Conservation (phyloP, 2,113 vertebrate genomes). For the Nothobranchius furzeri region DNA sequence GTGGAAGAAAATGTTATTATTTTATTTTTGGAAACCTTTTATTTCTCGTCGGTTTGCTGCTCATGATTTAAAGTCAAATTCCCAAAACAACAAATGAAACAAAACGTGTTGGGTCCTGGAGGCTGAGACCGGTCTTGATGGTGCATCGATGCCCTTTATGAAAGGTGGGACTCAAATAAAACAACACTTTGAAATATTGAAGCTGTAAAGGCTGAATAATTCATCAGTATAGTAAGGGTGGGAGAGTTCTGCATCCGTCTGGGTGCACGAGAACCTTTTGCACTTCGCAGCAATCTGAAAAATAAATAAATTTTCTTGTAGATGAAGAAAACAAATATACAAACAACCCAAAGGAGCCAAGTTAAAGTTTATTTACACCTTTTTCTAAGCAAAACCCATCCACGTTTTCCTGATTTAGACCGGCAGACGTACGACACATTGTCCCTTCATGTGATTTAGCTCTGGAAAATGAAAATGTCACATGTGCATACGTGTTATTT, state of each 20-base stretch:
- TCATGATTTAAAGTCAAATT: not conserved
- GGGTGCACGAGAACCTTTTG: not conserved
- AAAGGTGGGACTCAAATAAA: not conserved
- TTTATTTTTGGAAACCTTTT: no score
- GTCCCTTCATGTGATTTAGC: no score
- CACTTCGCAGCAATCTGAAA: not conserved
- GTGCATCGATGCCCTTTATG: not conserved
- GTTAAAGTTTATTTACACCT: no score
- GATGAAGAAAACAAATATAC: not conserved
- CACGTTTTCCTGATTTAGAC: no score
- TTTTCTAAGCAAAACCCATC: no score
- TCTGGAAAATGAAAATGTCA: no score
- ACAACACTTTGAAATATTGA: conserved; percentile 1
- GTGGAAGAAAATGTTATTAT: no score
- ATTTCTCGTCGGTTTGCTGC: no score
- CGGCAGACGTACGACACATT: no score
- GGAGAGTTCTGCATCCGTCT: not conserved
- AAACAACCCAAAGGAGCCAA: not conserved
- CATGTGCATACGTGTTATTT: no score
- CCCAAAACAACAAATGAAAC: not conserved
- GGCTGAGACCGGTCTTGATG: not conserved
- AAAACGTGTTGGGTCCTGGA: no score
- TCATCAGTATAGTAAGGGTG: not conserved
- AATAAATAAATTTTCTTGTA: not conserved
- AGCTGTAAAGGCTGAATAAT: not conserved